Percentiles rank a stretch among this genome's conserved stretches.
Evolutionary conservation across 2,113 vertebrate genomes (phyloP).

Genomic region (Haemorhous mexicanus): DNA sequence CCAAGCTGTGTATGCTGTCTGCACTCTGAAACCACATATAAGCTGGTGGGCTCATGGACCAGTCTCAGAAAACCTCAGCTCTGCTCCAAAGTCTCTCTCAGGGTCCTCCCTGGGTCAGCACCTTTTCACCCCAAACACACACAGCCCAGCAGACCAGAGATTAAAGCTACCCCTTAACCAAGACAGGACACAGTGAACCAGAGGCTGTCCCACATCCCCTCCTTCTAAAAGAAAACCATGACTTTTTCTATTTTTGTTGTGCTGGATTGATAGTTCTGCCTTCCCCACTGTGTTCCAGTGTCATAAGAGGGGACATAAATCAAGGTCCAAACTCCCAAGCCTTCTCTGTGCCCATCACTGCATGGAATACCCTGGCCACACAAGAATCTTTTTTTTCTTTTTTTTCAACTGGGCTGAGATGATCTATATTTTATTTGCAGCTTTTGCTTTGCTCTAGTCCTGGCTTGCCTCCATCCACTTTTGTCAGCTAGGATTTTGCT

Average conservation of each 20-base stretch:
- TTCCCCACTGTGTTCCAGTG: not conserved
- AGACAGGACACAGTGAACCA: not conserved
- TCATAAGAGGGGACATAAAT: not conserved
- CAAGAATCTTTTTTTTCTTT: not conserved
- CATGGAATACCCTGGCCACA: not conserved
- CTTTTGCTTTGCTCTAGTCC: not conserved
- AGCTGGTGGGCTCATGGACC: not conserved
- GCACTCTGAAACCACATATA: slow-evolving; percentile 18
- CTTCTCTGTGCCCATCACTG: not conserved
- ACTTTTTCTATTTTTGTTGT: not conserved
- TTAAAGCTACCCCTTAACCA: not conserved
- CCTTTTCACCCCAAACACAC: not conserved
- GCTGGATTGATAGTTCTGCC: not conserved
- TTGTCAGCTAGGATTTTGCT: not conserved
- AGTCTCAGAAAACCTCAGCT: slow-evolving; percentile 10
- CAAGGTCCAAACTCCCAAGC: not conserved
- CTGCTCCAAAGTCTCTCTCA: not conserved
- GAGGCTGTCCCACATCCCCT: not conserved
- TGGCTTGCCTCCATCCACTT: not conserved
- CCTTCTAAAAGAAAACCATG: not conserved
- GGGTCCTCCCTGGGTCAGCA: not conserved
- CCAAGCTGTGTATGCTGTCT: not conserved
- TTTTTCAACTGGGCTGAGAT: not conserved
- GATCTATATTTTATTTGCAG: not conserved
- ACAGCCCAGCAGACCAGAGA: not conserved